Evolutionary conservation across 2,888 invertebrate species (phyloP).

Genomic region (Brassicogethes aeneus): DNA sequence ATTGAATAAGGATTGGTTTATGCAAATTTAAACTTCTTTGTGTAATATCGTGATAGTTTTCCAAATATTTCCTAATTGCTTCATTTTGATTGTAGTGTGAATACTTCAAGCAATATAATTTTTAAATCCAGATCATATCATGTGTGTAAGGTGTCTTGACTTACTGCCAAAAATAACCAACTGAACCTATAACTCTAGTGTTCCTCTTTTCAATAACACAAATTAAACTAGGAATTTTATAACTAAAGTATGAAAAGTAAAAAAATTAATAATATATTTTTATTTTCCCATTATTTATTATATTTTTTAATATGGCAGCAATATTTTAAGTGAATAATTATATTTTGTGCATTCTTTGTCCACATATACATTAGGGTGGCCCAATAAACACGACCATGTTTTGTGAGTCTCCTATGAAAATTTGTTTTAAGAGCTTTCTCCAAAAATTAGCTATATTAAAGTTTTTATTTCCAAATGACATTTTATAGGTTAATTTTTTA

Average conservation of each 20-base stretch:
- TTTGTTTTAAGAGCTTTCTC: background rate
- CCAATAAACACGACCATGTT: too few relatives aligned
- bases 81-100: background rate
- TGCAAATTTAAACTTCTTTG: too few relatives aligned
- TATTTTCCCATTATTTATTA: background rate
- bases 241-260: background rate
- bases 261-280: background rate
- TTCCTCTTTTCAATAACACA: constrained; percentile 15
- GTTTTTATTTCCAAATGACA: too few relatives aligned
- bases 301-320: background rate
- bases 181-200: constrained; percentile 12
- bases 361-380: too few relatives aligned
- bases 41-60: too few relatives aligned
- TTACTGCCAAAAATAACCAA: constrained; percentile 23
- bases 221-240: background rate
- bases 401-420: too few relatives aligned
- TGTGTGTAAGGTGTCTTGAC: constrained; percentile 27
- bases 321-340: too few relatives aligned
- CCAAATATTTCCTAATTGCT: too few relatives aligned
- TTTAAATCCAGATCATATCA: constrained; percentile 22
- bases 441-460: background rate
- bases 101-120: constrained; percentile 13
- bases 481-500: too few relatives aligned
- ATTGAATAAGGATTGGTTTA: too few relatives aligned
- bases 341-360: too few relatives aligned